Evolutionary conservation across 2,797 vertebrate genomes (phyloP).

Genomic region (Morus bassanus): DNA sequence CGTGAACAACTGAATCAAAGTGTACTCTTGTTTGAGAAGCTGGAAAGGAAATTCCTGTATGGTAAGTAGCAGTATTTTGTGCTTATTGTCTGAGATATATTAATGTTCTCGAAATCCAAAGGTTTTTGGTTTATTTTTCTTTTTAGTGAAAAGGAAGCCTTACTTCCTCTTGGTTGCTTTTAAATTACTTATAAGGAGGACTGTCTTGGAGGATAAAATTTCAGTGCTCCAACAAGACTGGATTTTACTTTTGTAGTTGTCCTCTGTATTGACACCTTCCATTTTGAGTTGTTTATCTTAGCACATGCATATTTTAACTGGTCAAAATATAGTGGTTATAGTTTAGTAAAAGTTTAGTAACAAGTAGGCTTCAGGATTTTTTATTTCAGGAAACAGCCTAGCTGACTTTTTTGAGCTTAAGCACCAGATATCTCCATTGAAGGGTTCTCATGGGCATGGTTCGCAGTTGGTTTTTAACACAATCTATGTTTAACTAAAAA

Average conservation of each 20-base stretch:
- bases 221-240: not conserved
- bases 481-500: not conserved
- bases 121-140: not conserved
- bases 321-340: not conserved
- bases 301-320: not conserved
- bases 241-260: not conserved
- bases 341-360: not conserved
- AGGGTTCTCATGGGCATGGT: not conserved
- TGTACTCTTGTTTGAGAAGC: slow-evolving; percentile 80
- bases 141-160: not conserved
- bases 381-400: not conserved
- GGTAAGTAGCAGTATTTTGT: slow-evolving; percentile 67
- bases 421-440: not conserved
- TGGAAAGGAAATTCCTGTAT: slow-evolving; percentile 83
- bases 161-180: not conserved
- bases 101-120: fast-evolving
- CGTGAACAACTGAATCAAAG: slow-evolving; percentile 87
- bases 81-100: not conserved
- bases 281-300: not conserved
- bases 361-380: not conserved
- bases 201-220: not conserved
- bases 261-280: not conserved
- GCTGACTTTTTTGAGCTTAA: not conserved
- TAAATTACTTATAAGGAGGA: not conserved
- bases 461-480: not conserved